Evolutionary conservation across 92 coral and sea anemone species (phyloP), one percentile per base, ranked within the genome.

Genomic region (Pocillopora meandrina): DNA sequence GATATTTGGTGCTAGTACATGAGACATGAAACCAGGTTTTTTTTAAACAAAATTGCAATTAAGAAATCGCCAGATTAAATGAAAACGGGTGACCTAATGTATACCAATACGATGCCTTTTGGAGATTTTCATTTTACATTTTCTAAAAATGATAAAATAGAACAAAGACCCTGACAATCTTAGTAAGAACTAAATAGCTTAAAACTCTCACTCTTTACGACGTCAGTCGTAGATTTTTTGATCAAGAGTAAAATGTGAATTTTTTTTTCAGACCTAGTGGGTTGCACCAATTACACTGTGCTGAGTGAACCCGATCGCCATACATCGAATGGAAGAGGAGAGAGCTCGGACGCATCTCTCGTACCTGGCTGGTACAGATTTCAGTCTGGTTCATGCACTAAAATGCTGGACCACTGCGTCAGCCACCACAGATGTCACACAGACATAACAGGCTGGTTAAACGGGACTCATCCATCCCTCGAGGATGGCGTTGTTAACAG

Each of bases 301-400:
- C 72, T 65, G 14, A 78, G 62, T 63, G 82, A 78, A 52, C 60
- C 61, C 15, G 72, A 42, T 21, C 71, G 82, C 12, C 61, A 78
- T 58, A 14, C 13, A 61, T 78, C 82, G 47, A 42, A 63, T 16
- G 82, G 82, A 14, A 14, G 72, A 63, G 82, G 82, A 2, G 4
- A 10, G 1, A 10, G 62, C 17, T 63, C 72, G 4, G 82, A 78
- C 42, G 36, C 1, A 5, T 18, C 71, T 72, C 72, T 78, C 36
- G 9, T 18, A 10, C 65, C 64, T 15, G 75, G 84, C 21, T 80
- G 84, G 84, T 67, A 80, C 9, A 47, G 84, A 12, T 80, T 66
- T 42, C 75, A 80, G 65, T 66, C 75, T 16, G 68, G 84, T 47
- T 21, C 66, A 1, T 80, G 67, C 65, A 21, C 84, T 52, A 80